These are phyloP conservation scores for Drosophila oshimai DNA, from an alignment of 1,140 invertebrate genomes.

Conservation along the genomic window DNA sequence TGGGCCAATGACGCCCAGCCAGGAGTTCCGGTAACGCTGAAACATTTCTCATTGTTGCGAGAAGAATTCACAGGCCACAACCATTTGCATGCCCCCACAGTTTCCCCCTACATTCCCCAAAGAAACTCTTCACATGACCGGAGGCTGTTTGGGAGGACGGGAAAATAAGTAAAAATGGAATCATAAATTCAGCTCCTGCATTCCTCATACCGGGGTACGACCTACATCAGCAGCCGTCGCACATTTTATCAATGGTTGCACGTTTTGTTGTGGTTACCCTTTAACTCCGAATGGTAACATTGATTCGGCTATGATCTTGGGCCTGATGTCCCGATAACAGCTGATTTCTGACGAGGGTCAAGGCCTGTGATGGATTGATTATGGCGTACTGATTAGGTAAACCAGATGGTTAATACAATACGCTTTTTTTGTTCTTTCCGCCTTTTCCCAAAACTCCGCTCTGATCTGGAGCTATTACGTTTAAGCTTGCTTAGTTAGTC, in stretches of 20 bases:
- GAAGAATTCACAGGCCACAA: slow-evolving; percentile 32
- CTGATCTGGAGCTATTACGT: too few relatives aligned
- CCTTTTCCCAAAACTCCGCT: too few relatives aligned
- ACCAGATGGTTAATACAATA: too few relatives aligned
- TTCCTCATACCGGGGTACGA: slow-evolving; percentile 10
- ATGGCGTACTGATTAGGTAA: slow-evolving; percentile 1
- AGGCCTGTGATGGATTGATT: slow-evolving; percentile 13
- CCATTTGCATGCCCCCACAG: slow-evolving; percentile 36
- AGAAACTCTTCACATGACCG: slow-evolving; percentile 18
- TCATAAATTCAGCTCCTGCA: slow-evolving; percentile 50
- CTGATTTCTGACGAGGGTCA: slow-evolving; percentile 12
- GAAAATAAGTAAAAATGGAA: slow-evolving; percentile 57
- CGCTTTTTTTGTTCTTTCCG: too few relatives aligned
- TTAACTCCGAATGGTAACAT: slow-evolving; percentile 3
- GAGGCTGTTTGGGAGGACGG: slow-evolving; percentile 35
- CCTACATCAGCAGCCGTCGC: slow-evolving; percentile 58
- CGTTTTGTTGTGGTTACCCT: slow-evolving; percentile 44
- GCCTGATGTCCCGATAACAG: background rate
- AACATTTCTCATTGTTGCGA: slow-evolving; percentile 39
- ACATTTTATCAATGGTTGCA: slow-evolving; percentile 59
- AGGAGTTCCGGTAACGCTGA: background rate
- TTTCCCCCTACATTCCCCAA: slow-evolving; percentile 12
- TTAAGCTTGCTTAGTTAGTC: too few relatives aligned
- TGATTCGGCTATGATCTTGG: slow-evolving; percentile 3
- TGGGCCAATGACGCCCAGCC: slow-evolving; percentile 21